Evolutionary conservation across 2,888 invertebrate species (phyloP).

Genomic region (Standfussiana lucernea): DNA sequence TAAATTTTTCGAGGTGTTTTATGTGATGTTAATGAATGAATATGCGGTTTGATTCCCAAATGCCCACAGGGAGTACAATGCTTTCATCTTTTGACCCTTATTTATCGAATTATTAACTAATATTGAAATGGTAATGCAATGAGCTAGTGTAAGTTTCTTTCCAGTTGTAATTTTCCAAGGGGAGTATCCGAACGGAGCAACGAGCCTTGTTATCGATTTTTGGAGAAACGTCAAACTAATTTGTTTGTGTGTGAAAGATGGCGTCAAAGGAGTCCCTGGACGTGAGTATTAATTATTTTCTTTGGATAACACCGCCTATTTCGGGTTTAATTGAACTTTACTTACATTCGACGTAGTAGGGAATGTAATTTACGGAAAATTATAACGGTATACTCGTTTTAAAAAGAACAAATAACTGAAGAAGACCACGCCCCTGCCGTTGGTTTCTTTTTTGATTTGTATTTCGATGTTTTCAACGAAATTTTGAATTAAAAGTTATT

Average conservation of each 20-base stretch:
- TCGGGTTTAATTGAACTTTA: conserved; percentile 23
- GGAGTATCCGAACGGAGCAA: conserved; percentile 72
- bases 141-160: neutral
- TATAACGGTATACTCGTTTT: conserved; percentile 6
- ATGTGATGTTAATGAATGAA: neutral
- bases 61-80: too few species aligned
- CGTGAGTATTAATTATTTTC: conserved; percentile 83
- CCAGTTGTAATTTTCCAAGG: neutral
- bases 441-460: conserved; percentile 66
- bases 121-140: neutral
- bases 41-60: neutral
- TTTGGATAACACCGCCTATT: conserved; percentile 41
- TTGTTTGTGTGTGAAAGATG: conserved; percentile 89
- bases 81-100: neutral
- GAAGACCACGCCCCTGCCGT: conserved; percentile 81
- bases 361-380: conserved; percentile 31
- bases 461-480: conserved; percentile 54
- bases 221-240: conserved; percentile 78
- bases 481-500: conserved; percentile 57
- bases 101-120: neutral
- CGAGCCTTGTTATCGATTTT: conserved; percentile 82
- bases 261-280: conserved; percentile 90
- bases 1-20: neutral
- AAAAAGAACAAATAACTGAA: conserved; percentile 55
- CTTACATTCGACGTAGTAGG: conserved; percentile 40